phyloP scores from a whole-genome alignment of 2,797 vertebrate genomes.

The Microhierax caerulescens region DNA sequence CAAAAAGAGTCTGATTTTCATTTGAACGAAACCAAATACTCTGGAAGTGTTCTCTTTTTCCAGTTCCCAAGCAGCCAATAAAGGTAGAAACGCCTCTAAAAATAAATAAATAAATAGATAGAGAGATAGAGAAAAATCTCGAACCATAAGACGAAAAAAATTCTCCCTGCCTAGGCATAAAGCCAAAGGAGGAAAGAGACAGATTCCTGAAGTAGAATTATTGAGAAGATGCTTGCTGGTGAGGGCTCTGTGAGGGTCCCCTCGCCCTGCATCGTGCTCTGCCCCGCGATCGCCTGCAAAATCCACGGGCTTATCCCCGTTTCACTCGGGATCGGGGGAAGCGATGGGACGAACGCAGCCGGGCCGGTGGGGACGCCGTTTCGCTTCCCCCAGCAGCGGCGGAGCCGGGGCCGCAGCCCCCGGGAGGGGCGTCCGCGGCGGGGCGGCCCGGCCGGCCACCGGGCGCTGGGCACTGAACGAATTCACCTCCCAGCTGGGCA shows the following conservation, averaged over 20 bases:
- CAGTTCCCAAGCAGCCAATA: background rate
- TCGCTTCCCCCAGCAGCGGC: too few species aligned
- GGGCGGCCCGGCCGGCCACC: background rate
- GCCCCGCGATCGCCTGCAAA: background rate
- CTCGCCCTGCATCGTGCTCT: rapidly evolving
- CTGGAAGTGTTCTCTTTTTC: background rate
- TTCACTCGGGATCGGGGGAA: background rate
- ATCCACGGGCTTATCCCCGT: rapidly evolving
- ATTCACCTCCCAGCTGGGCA: background rate
- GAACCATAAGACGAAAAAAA: background rate
- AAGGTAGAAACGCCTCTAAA: background rate
- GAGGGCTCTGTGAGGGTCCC: background rate
- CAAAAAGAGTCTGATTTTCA: background rate
- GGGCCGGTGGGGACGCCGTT: rapidly evolving
- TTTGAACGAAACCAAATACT: background rate
- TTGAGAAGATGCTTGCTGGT: background rate
- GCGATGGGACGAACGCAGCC: rapidly evolving
- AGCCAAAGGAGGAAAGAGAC: background rate
- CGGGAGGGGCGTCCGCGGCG: background rate
- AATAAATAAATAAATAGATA: background rate
- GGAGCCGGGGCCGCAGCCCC: rapidly evolving
- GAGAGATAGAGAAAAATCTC: too few species aligned
- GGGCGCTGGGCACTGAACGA: background rate
- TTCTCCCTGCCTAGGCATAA: background rate
- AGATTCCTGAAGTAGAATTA: background rate